Evolutionary conservation across 2,888 invertebrate genomes (phyloP).

Genomic region (Criorhina ranunculi): DNA sequence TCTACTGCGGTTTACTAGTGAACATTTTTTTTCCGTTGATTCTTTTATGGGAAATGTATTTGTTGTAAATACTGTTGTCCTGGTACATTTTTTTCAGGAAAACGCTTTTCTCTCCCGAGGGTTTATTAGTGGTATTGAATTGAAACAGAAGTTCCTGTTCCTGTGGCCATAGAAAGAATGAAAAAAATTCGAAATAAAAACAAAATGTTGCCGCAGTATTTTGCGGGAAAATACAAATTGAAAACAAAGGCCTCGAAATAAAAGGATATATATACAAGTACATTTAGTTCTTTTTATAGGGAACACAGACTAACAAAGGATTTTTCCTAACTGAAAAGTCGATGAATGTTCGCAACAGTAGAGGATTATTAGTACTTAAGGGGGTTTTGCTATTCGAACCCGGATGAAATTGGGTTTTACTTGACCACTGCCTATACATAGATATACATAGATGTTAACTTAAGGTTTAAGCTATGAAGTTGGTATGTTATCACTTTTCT

Average conservation of each 20-base stretch:
- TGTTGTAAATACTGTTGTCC: slow-evolving; percentile 38
- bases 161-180: slow-evolving; percentile 32
- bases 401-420: too few species aligned
- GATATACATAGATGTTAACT: neutral
- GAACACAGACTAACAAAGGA: neutral
- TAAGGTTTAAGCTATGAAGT: too few species aligned
- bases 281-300: neutral
- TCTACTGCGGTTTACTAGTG: slow-evolving; percentile 58
- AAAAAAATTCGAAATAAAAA: slow-evolving; percentile 35
- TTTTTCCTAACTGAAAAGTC: neutral
- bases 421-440: too few species aligned
- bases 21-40: neutral
- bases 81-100: slow-evolving; percentile 18
- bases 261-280: neutral
- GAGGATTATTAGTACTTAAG: neutral
- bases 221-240: slow-evolving; percentile 36
- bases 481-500: too few species aligned
- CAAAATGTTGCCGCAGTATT: slow-evolving; percentile 25
- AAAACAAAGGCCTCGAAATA: slow-evolving; percentile 20
- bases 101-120: slow-evolving; percentile 6
- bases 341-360: neutral
- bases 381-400: neutral
- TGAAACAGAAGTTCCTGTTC: slow-evolving; percentile 39
- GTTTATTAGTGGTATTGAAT: slow-evolving; percentile 61
- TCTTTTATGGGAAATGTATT: slow-evolving; percentile 34